Conservation (phyloP, 1,140 invertebrate species). For the Chironomus tepperi region DNA sequence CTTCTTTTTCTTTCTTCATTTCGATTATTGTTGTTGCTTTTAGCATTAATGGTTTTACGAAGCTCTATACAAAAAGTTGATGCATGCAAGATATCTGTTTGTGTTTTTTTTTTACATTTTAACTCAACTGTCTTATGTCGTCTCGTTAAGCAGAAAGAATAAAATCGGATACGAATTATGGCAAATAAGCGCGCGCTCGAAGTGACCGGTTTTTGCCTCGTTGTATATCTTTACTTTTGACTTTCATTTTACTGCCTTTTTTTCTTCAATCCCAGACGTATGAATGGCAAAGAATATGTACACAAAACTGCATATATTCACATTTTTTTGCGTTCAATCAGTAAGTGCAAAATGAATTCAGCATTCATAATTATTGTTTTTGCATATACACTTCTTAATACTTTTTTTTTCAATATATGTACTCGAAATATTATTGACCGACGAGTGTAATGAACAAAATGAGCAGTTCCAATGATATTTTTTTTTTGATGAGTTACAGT, state of each 20-base stretch:
- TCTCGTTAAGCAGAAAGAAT: constrained; percentile 9
- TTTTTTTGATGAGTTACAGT: too few relatives aligned
- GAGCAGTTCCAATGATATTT: not conserved
- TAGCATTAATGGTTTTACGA: constrained; percentile 17
- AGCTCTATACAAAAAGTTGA: constrained; percentile 19
- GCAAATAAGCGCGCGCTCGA: not conserved
- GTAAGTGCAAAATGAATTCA: not conserved
- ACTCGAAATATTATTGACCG: not conserved
- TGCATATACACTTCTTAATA: not conserved
- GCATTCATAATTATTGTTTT: not conserved
- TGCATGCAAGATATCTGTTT: constrained; percentile 9
- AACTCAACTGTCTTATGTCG: constrained; percentile 17
- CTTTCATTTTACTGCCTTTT: constrained; percentile 10
- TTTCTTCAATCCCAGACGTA: not conserved
- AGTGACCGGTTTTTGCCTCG: constrained; percentile 20
- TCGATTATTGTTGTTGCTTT: constrained; percentile 18
- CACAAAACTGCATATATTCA: not conserved
- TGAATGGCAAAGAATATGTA: not conserved
- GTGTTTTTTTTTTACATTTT: not conserved
- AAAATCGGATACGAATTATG: constrained; percentile 12
- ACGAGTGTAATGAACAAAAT: not conserved
- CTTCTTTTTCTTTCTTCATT: constrained; percentile 20
- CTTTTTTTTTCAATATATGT: constrained; percentile 5
- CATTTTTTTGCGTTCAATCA: constrained; percentile 1
- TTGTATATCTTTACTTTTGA: constrained; percentile 9